Conservation (phyloP, 2,888 invertebrate species). For the Erynnis tages region DNA sequence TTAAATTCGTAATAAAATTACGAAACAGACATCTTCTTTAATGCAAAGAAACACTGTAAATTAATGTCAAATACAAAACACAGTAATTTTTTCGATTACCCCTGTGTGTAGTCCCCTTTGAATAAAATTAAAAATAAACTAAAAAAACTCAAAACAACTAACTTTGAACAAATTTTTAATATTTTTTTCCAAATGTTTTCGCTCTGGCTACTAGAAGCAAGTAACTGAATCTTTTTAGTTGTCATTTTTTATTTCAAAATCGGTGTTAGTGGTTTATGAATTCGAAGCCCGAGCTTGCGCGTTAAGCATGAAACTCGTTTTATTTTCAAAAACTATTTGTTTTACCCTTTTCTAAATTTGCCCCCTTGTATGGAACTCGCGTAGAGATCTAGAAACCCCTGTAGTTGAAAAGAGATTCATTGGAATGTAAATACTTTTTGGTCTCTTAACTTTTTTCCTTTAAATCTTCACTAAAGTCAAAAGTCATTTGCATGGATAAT, state of each 20-base stretch:
- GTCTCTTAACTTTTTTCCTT: conserved; percentile 10
- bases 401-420: conserved; percentile 76
- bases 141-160: conserved; percentile 44
- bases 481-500: conserved; percentile 31
- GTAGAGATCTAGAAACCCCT: conserved; percentile 62
- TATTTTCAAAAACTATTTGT: conserved; percentile 37
- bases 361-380: conserved; percentile 67
- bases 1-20: too few species aligned
- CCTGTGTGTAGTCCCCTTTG: conserved; percentile 20
- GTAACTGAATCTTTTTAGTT: conserved; percentile 59
- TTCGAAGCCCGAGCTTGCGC: conserved; percentile 56
- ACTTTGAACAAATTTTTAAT: conserved; percentile 50
- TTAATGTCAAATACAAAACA: neutral
- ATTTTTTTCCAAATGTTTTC: conserved; percentile 64
- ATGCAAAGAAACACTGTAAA: neutral
- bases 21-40: conserved; percentile 6
- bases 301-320: conserved; percentile 58
- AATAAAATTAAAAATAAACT: conserved; percentile 28
- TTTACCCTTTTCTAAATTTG: conserved; percentile 40
- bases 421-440: too few species aligned
- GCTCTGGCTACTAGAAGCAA: conserved; percentile 82
- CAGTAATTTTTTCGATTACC: neutral
- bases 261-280: conserved; percentile 64
- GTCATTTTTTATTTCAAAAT: conserved; percentile 42
- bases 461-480: conserved; percentile 2